Conservation (phyloP, 2,888 invertebrate species). For the Flexamia atlantica region DNA sequence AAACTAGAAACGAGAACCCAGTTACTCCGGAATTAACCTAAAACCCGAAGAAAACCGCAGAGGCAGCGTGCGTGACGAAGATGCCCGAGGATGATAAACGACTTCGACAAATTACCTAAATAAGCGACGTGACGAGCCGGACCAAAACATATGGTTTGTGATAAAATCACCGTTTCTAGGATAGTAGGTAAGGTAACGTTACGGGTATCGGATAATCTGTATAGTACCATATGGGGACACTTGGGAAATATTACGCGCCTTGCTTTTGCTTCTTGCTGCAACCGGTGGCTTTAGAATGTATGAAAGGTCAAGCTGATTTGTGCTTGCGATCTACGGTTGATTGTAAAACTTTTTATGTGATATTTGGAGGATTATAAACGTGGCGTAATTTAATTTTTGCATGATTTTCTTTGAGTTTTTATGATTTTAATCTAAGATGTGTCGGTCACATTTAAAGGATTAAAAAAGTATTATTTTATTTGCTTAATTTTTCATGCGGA, state of each 20-base stretch:
- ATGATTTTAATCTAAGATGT: too few species aligned
- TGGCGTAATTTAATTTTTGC: too few species aligned
- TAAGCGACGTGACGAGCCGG: constrained; percentile 18
- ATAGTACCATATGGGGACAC: constrained; percentile 8
- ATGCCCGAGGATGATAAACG: not conserved
- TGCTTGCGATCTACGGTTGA: too few species aligned
- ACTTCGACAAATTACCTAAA: constrained; percentile 23
- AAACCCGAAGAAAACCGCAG: not conserved
- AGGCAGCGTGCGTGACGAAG: not conserved
- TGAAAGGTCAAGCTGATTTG: not conserved
- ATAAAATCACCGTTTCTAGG: constrained; percentile 39
- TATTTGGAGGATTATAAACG: too few species aligned
- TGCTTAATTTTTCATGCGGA: too few species aligned
- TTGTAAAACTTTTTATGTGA: too few species aligned
- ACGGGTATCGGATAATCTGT: constrained; percentile 2
- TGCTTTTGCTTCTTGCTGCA: not conserved
- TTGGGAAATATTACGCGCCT: constrained; percentile 1
- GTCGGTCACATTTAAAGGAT: too few species aligned
- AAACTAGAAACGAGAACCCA: not conserved
- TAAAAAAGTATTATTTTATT: too few species aligned
- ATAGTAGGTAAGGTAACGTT: constrained; percentile 39
- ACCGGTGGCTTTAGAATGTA: not conserved
- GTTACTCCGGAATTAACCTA: not conserved
- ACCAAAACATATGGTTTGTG: constrained; percentile 31
- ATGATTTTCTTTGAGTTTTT: too few species aligned